Conservation (phyloP, 1,140 invertebrate species). For the Anastrepha ludens region DNA sequence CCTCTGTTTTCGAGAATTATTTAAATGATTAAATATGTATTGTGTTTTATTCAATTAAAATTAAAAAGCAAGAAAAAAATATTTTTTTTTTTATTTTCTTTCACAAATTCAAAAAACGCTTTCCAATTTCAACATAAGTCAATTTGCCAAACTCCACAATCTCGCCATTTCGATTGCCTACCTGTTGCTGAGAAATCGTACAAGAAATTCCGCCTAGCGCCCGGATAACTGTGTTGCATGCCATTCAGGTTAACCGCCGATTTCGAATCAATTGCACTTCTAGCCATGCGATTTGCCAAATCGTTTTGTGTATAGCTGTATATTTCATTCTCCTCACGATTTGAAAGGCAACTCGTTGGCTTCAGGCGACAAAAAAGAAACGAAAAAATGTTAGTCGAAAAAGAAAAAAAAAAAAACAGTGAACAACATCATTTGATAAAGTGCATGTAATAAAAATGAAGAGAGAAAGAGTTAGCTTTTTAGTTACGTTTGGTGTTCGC, state of each 20-base stretch:
- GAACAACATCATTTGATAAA: slow-evolving; percentile 41
- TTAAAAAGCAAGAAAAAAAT: too few relatives aligned
- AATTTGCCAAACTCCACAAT: background rate
- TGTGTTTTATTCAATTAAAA: too few relatives aligned
- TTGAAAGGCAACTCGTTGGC: slow-evolving; percentile 92
- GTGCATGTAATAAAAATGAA: slow-evolving; percentile 21
- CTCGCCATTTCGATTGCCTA: slow-evolving; percentile 56
- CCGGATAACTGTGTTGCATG: slow-evolving; percentile 73
- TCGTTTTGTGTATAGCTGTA: slow-evolving; percentile 83
- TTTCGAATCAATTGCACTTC: slow-evolving; percentile 72
- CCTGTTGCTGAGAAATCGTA: slow-evolving; percentile 74
- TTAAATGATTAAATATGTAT: background rate
- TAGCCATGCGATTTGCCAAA: slow-evolving; percentile 72
- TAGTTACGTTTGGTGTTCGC: background rate
- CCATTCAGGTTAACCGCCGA: slow-evolving; percentile 72
- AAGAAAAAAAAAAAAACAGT: background rate
- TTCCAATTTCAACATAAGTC: background rate
- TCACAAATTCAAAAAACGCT: background rate
- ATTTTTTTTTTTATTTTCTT: too few relatives aligned
- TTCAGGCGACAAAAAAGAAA: slow-evolving; percentile 69
- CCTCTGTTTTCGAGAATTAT: slow-evolving; percentile 60
- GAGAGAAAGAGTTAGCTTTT: slow-evolving; percentile 12
- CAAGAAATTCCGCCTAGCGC: slow-evolving; percentile 72
- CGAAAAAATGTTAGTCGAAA: slow-evolving; percentile 8
- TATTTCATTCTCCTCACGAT: slow-evolving; percentile 94